Evolutionary conservation across 1,140 invertebrate genomes (phyloP).

Genomic region (Zaprionus gabonicus): DNA sequence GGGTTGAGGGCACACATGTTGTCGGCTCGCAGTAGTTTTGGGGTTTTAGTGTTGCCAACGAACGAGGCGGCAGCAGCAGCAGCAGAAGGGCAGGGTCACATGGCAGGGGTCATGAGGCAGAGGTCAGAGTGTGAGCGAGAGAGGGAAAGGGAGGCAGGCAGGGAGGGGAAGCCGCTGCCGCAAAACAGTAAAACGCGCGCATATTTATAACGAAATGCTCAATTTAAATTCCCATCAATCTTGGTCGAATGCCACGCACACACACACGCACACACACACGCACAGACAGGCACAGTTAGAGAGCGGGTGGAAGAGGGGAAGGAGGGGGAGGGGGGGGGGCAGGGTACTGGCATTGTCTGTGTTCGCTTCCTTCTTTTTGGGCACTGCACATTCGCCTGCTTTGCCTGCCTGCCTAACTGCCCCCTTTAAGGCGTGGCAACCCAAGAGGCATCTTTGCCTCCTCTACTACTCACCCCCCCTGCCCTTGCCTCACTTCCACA

Average conservation of each 20-base stretch:
- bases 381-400: constrained; percentile 19
- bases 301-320: neutral
- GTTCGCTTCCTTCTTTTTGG: constrained; percentile 17
- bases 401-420: neutral
- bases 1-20: constrained; percentile 1
- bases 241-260: constrained; percentile 68
- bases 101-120: neutral
- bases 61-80: neutral
- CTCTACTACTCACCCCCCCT: neutral
- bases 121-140: neutral
- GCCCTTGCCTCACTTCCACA: constrained; percentile 8
- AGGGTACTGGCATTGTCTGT: constrained; percentile 18
- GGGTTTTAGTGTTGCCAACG: constrained; percentile 15
- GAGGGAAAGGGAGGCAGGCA: neutral
- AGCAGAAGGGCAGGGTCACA: neutral
- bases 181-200: constrained; percentile 79
- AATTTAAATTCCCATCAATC: constrained; percentile 83
- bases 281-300: constrained; percentile 6
- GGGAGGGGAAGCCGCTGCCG: constrained; percentile 50
- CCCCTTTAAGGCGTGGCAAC: constrained; percentile 19
- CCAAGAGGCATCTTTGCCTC: constrained; percentile 22
- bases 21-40: constrained; percentile 19
- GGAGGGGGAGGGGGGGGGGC: neutral
- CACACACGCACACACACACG: constrained; percentile 27
- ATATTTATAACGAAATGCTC: constrained; percentile 83